These are phyloP conservation scores for Apostichopus leukothele DNA, from an alignment of 53 echinoderm and acorn worm species.

Conservation along the genomic window DNA sequence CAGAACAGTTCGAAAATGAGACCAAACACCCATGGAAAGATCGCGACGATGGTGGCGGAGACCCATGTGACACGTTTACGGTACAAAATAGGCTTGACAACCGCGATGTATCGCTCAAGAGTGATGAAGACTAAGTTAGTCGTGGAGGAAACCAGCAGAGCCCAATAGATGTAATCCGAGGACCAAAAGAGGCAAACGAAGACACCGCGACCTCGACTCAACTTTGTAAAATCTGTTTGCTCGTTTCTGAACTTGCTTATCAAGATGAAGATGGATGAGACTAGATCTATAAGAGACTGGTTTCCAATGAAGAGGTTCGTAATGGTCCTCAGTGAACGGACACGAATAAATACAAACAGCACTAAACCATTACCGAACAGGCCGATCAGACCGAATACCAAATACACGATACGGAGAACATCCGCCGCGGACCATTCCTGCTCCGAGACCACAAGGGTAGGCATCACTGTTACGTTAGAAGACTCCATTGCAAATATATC, in stretches of 20 bases:
- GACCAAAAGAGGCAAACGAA: slow-evolving; percentile 54
- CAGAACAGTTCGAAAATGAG: slow-evolving; percentile 49
- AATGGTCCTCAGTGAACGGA: slow-evolving; percentile 29
- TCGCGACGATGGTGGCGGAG: slow-evolving; percentile 2
- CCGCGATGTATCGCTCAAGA: slow-evolving; percentile 54
- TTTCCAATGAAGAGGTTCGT: slow-evolving; percentile 38
- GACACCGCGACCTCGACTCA: not conserved
- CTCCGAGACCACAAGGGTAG: not conserved
- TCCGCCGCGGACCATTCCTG: slow-evolving; percentile 6
- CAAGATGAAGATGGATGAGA: slow-evolving; percentile 25
- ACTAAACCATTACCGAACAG: slow-evolving; percentile 37
- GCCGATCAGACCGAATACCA: slow-evolving; percentile 23
- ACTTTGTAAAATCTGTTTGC: not conserved
- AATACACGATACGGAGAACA: slow-evolving; percentile 30
- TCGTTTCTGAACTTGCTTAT: slow-evolving; percentile 26
- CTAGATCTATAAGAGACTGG: slow-evolving; percentile 42
- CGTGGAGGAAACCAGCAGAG: slow-evolving; percentile 45
- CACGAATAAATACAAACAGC: slow-evolving; percentile 33
- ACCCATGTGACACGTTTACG: slow-evolving; percentile 25
- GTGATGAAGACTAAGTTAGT: slow-evolving; percentile 50
- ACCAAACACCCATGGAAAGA: slow-evolving; percentile 49
- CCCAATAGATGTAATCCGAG: slow-evolving; percentile 58
- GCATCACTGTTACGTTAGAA: not conserved
- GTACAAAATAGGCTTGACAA: slow-evolving; percentile 46
- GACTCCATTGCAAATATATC: too few species aligned